These are phyloP conservation scores for Acanthurus lineatus DNA, from an alignment of 2,797 vertebrate genomes.

Conservation along the genomic window DNA sequence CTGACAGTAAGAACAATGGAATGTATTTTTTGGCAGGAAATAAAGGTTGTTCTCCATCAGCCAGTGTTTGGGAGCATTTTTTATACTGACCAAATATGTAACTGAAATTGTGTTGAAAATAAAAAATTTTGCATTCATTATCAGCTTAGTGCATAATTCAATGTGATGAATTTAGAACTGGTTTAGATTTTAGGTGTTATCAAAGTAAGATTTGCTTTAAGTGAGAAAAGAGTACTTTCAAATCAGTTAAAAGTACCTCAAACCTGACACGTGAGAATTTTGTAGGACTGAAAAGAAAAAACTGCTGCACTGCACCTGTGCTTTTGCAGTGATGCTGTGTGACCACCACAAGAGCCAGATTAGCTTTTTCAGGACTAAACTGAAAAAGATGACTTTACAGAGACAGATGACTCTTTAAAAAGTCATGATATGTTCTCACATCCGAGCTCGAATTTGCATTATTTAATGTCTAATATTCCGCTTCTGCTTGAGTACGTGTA, in stretches of 20 bases:
- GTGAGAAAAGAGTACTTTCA: background rate
- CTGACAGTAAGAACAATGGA: constrained; percentile 23
- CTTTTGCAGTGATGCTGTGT: background rate
- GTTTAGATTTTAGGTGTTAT: background rate
- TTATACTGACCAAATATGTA: background rate
- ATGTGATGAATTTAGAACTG: background rate
- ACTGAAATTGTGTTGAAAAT: background rate
- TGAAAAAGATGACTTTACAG: background rate
- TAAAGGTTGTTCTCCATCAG: background rate
- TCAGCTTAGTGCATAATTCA: background rate
- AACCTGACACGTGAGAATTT: background rate
- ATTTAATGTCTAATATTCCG: background rate
- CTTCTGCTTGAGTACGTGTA: background rate
- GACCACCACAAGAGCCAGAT: background rate
- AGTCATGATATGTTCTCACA: background rate
- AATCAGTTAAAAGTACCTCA: background rate
- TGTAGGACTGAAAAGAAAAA: background rate
- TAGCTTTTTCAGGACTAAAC: background rate
- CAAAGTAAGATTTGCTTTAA: background rate
- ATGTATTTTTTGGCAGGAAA: constrained; percentile 1
- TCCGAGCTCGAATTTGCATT: background rate
- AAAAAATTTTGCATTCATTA: background rate
- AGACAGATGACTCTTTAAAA: background rate
- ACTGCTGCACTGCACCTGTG: constrained; percentile 7
- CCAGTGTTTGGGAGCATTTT: background rate